Percentiles rank a stretch among this genome's conserved stretches.
phyloP scores from a whole-genome alignment of 2,888 invertebrate species.

The Sepioteuthis lessoniana region DNA sequence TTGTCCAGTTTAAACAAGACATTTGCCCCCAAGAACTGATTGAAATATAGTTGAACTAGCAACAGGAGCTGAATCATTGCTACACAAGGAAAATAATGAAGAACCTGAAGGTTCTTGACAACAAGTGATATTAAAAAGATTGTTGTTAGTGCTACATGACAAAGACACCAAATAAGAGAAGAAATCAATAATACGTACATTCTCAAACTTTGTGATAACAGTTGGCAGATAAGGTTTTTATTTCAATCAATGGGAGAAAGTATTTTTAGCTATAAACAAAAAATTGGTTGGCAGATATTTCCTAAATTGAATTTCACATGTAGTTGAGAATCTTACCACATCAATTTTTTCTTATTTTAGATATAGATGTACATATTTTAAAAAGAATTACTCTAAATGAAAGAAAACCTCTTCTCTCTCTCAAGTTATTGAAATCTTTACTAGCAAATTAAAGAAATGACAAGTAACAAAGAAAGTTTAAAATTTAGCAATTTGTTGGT shows the following conservation, averaged over 20 bases:
- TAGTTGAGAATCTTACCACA: not conserved
- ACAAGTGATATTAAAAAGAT: not conserved
- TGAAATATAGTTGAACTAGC: constrained; percentile 4
- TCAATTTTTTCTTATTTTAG: not conserved
- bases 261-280: not conserved
- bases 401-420: not conserved
- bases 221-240: not conserved
- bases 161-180: not conserved
- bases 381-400: not conserved
- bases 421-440: not conserved
- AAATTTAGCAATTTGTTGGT: not conserved
- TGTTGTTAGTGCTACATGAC: constrained; percentile 6
- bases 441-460: not conserved
- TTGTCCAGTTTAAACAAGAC: too few species aligned
- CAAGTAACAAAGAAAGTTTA: not conserved
- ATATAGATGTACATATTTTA: not conserved
- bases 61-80: not conserved
- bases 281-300: not conserved
- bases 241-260: not conserved
- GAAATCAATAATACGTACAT: not conserved
- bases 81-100: not conserved
- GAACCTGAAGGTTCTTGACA: not conserved
- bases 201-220: not conserved
- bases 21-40: not conserved
- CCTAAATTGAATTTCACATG: not conserved